These are phyloP conservation scores for Pollenia amentaria DNA, from an alignment of 2,888 invertebrate species.

Conservation along the genomic window DNA sequence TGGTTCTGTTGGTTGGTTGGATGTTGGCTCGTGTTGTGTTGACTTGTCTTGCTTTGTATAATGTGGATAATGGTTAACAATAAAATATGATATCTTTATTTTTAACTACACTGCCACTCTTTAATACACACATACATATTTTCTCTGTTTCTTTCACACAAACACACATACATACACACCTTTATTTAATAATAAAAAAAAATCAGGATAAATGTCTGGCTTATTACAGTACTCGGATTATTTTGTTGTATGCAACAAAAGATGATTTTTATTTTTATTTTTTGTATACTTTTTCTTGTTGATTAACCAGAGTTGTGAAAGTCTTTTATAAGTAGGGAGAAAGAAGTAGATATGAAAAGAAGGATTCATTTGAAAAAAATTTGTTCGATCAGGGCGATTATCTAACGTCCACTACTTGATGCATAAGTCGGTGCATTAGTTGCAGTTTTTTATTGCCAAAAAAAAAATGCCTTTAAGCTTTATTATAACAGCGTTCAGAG, in stretches of 20 bases:
- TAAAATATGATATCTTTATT: slow-evolving; percentile 69
- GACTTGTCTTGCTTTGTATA: slow-evolving; percentile 52
- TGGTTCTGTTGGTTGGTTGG: slow-evolving; percentile 3
- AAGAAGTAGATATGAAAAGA: not conserved
- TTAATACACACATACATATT: not conserved
- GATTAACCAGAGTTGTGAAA: slow-evolving; percentile 24
- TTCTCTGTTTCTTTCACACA: not conserved
- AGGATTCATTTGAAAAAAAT: not conserved
- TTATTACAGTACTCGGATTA: slow-evolving; percentile 41
- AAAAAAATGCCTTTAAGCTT: no score
- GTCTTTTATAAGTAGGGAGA: slow-evolving; percentile 4
- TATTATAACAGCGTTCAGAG: no score
- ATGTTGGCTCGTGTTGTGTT: slow-evolving; percentile 37
- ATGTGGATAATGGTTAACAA: slow-evolving; percentile 56
- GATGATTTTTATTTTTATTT: slow-evolving; percentile 32
- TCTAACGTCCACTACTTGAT: not conserved
- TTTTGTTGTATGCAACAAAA: slow-evolving; percentile 55
- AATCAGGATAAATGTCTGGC: slow-evolving; percentile 50
- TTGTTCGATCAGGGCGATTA: not conserved
- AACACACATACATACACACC: not conserved
- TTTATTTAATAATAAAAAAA: slow-evolving; percentile 40
- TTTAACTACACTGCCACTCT: slow-evolving; percentile 47
- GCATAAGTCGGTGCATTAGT: not conserved
- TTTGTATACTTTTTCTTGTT: slow-evolving; percentile 2
- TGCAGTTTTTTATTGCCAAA: not conserved